These are phyloP conservation scores for Halcyon senegalensis DNA, from an alignment of 2,113 vertebrate genomes.

Conservation along the genomic window DNA sequence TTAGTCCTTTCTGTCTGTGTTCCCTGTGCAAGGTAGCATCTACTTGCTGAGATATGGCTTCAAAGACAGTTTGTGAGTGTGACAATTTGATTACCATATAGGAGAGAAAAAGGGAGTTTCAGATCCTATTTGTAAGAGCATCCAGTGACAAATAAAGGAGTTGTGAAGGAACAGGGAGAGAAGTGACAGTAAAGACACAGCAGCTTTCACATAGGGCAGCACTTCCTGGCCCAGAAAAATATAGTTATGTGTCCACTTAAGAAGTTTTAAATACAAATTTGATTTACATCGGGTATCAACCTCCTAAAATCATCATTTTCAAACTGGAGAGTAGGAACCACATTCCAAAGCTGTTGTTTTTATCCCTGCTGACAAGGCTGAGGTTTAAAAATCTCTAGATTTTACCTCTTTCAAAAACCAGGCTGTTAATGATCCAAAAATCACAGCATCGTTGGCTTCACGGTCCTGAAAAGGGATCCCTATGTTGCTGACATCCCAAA, in stretches of 20 bases:
- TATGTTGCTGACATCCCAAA: conserved; percentile 88
- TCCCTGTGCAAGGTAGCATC: background rate
- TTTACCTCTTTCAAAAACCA: conserved; percentile 97
- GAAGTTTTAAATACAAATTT: background rate
- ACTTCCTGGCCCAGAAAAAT: background rate
- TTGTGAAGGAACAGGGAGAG: background rate
- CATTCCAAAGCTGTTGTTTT: background rate
- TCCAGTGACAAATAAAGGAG: background rate
- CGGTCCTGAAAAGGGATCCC: conserved; percentile 89
- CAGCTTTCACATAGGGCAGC: background rate
- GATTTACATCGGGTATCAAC: background rate
- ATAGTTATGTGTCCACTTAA: background rate
- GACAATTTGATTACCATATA: background rate
- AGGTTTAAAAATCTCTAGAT: background rate
- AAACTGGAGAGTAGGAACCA: background rate
- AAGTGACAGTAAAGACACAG: background rate
- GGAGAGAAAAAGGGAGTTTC: background rate
- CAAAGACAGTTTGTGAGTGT: background rate
- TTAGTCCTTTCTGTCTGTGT: background rate
- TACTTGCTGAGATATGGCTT: background rate
- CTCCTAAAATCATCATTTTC: background rate
- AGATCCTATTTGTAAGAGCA: background rate
- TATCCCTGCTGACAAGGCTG: background rate
- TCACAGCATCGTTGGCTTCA: conserved; percentile 91
- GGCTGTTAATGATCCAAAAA: conserved; percentile 91